A percentile compares a stretch with the other conserved stretches of the same genome.
Evolutionary conservation across 1,140 invertebrate genomes (phyloP).

Genomic region (Potamilus streckersoni): DNA sequence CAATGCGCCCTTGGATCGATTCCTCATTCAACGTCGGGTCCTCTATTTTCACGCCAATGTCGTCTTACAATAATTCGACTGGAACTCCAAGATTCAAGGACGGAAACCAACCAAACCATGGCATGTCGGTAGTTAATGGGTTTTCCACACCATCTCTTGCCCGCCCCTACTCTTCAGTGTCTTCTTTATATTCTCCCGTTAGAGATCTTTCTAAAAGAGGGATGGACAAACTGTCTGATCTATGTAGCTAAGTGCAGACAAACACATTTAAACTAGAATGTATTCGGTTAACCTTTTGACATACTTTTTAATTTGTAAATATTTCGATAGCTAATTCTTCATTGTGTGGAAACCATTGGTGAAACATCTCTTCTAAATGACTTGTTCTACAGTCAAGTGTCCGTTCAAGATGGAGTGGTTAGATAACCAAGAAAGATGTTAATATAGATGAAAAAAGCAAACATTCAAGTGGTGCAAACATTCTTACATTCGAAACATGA

Average conservation of each 20-base stretch:
- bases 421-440: too few species aligned
- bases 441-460: too few species aligned
- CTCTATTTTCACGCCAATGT: constrained; percentile 27
- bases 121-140: constrained; percentile 22
- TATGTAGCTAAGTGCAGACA: constrained; percentile 14
- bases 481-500: too few species aligned
- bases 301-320: background rate
- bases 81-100: constrained; percentile 21
- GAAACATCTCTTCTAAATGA: too few species aligned
- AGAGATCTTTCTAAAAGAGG: constrained; percentile 26
- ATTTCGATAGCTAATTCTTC: too few species aligned
- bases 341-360: too few species aligned
- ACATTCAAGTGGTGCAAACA: too few species aligned
- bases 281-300: background rate
- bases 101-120: constrained; percentile 24
- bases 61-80: constrained; percentile 15
- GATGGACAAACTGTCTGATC: constrained; percentile 26
- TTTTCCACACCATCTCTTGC: constrained; percentile 22
- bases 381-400: too few species aligned
- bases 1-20: constrained; percentile 26
- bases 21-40: constrained; percentile 25
- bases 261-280: background rate
- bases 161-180: constrained; percentile 21
- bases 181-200: constrained; percentile 26
- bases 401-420: too few species aligned